phyloP scores from a whole-genome alignment of 2,888 invertebrate genomes.

The Glyphotaelius pellucidus region DNA sequence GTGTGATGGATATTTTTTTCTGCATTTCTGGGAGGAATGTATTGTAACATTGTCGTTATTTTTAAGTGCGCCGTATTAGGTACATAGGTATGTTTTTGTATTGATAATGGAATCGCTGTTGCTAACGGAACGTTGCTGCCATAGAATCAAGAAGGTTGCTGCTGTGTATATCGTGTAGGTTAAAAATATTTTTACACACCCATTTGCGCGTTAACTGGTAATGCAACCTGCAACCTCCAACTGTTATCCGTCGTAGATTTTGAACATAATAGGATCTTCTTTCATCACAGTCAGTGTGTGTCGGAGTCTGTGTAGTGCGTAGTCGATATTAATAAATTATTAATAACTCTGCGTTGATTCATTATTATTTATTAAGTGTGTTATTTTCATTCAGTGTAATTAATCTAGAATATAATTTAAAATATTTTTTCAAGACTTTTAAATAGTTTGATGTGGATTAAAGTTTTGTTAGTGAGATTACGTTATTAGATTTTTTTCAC shows the following conservation, averaged over 20 bases:
- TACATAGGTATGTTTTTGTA: slow-evolving; percentile 9
- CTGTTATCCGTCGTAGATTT: slow-evolving; percentile 69
- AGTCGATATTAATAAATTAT: not conserved
- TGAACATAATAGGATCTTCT: not conserved
- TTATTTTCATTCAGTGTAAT: not conserved
- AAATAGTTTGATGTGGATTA: no score
- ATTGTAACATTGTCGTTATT: slow-evolving; percentile 5
- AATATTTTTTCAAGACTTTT: no score
- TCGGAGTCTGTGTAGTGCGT: not conserved
- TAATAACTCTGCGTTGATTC: not conserved
- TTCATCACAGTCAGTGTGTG: not conserved
- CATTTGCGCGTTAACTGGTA: not conserved
- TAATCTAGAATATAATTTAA: no score
- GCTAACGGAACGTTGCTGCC: slow-evolving; percentile 18
- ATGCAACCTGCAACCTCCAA: not conserved
- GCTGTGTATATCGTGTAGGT: not conserved
- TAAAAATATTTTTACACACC: slow-evolving; percentile 15
- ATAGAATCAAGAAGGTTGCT: not conserved
- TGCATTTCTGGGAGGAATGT: not conserved
- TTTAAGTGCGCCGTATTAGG: slow-evolving; percentile 10
- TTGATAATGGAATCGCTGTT: slow-evolving; percentile 44
- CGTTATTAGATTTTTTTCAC: not conserved
- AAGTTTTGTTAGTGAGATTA: not conserved
- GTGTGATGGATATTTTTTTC: not conserved
- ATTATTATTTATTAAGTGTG: not conserved